phyloP scores from a whole-genome alignment of 2,797 vertebrate genomes.

The Trachurus trachurus region DNA sequence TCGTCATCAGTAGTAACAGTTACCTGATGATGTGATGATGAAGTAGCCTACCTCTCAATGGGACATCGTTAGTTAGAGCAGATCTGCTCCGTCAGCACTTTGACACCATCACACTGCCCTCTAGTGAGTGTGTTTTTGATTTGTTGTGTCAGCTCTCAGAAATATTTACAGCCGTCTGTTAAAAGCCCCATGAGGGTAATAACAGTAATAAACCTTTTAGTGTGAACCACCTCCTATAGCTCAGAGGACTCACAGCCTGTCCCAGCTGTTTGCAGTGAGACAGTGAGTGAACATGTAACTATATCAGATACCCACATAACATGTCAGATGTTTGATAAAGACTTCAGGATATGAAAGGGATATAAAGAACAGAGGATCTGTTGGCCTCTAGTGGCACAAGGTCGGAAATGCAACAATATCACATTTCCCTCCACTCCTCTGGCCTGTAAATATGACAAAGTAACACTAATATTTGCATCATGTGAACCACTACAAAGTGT shows the following conservation, averaged over 20 bases:
- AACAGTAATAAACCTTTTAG: not conserved
- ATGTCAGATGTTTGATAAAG: not conserved
- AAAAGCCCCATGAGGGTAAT: not conserved
- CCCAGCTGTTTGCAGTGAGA: not conserved
- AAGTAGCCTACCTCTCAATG: not conserved
- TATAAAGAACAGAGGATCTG: not conserved
- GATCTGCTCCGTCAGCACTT: no score
- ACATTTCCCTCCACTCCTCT: no score
- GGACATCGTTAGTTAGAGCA: not conserved
- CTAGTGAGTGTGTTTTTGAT: not conserved
- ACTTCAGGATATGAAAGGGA: not conserved
- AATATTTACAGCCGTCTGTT: not conserved
- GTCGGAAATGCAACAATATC: not conserved
- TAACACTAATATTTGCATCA: not conserved
- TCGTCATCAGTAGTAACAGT: not conserved
- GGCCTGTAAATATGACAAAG: not conserved
- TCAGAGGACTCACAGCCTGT: not conserved
- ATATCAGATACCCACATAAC: not conserved
- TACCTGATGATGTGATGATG: not conserved
- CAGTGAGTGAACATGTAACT: no score
- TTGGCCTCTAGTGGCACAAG: not conserved
- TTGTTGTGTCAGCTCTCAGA: not conserved
- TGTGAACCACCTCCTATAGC: not conserved
- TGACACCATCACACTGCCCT: not conserved
- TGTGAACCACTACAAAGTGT: not conserved